Evolutionary conservation across 2,797 vertebrate genomes (phyloP), one percentile per base, ranked within the genome.

Genomic region (Cryptoblepharus egeriae): DNA sequence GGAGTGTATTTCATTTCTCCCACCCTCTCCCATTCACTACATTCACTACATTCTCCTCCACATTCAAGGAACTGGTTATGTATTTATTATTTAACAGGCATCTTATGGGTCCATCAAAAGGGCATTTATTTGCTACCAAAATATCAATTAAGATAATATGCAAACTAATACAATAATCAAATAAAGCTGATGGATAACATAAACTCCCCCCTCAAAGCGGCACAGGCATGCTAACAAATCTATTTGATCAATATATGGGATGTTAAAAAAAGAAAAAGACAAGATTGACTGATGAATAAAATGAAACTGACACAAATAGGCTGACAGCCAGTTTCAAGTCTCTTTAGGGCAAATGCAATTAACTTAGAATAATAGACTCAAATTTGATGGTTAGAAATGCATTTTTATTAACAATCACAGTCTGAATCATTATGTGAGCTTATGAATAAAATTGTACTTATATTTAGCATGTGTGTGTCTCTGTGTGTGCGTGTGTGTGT

Each of bases 291-390:
- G 96, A 94, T 93, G 95, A 95, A 93, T 94, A 94, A 95, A 96
- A 95, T 93, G 94, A 91, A 96, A 93, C 92, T 95, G 94, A 96
- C 94, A 95, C 93, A 96, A 95, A 96, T 96, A 96, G 96, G 95
- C 95, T 96, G 95, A 95, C 95, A 96, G 94, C 94, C 94, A 95
- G 95, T 95, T 91, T 89, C 92, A 93, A 96, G 95, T 96, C 96
- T 96, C 95, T 96, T 96, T 94, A 95, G 96, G 96, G 95, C 95
- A 96, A 96, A 96, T 95, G 96, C 95, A 96, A 96, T 96, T 96
- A 96, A 96, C 96, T 96, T 96, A 95, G 95, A 96, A 96, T 96
- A 96, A 96, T 96, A 96, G 95, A 96, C 93, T 96, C 94, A 95
- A 95, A 96, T 95, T 91, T 95, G 95, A 96, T 96, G 94, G 96